Evolutionary conservation across 2,113 vertebrate species (phyloP), one percentile per base, ranked within the genome.

Genomic region (Rhea pennata): DNA sequence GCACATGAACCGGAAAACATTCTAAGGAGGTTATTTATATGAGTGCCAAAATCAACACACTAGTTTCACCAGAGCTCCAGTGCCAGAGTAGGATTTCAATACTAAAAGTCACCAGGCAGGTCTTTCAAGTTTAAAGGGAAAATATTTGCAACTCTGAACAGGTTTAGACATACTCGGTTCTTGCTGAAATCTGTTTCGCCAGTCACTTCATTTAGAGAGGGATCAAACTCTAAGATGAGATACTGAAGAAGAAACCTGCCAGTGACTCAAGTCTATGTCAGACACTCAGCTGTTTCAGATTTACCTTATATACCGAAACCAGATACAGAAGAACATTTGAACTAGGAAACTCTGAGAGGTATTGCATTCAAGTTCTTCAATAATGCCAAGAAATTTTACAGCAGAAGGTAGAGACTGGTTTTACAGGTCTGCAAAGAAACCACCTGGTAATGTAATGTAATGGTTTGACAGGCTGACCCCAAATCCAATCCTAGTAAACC

Each of bases 31-130:
- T 95, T 95, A 95, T 96, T 96, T 91, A 96, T 91, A 80, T 86
- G 94, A 97, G 93, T 74, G 95, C 86, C 94, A 97, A 96, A 95
- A 91, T 92, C 92, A 92, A 93, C 96, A 97, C 91, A 74, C 50
- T 46, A 89, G 94, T 97, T 97, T 96, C 97, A 86, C 86, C 61
- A 79, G 86, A 22, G 0, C 74, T 95, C 79, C 65, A 84, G 71
- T 66, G 74, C 58, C 92, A 95, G 94, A 78, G 87, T 97, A 87
- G 78, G 77, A 96, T 97, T 96, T 95, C 88, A 95, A 81, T 62
- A 92, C 54, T 77, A 79, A 70, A 69, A 97, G 93, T 94, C 86
- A 96, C 75, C 87, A 79, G 70, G 59, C 95, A 96, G 82, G 96
- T 96, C 84, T 96, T 96, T 94, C 96, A 91, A 91, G 93, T 95